A percentile compares a stretch with the other conserved stretches of the same genome.
These are phyloP conservation scores for Planococcus citri DNA, from an alignment of 1,140 invertebrate genomes.

Conservation along the genomic window DNA sequence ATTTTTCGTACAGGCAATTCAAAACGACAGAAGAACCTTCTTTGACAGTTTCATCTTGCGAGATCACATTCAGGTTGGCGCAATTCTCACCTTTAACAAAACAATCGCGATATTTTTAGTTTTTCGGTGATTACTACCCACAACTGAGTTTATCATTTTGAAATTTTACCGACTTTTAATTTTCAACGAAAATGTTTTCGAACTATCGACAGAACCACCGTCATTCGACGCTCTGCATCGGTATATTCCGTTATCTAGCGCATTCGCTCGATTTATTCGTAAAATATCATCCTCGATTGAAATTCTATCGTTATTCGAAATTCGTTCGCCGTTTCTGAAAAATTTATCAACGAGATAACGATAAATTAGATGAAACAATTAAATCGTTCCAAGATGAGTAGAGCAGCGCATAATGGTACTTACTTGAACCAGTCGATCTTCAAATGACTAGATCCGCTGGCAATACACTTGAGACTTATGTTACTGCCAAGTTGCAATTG, in stretches of 20 bases:
- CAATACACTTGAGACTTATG: constrained; percentile 55
- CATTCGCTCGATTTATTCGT: constrained; percentile 43
- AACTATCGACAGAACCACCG: constrained; percentile 45
- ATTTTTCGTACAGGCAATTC: constrained; percentile 50
- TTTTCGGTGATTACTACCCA: not conserved
- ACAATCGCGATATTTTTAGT: constrained; percentile 23
- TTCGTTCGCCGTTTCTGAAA: constrained; percentile 51
- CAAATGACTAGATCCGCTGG: constrained; percentile 58
- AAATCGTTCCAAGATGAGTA: too few species aligned
- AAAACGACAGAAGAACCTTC: constrained; percentile 41
- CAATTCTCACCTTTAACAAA: constrained; percentile 41
- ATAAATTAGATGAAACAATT: too few species aligned
- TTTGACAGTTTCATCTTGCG: constrained; percentile 42
- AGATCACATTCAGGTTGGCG: constrained; percentile 44
- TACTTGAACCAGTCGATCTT: constrained; percentile 61
- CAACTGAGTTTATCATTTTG: too few species aligned
- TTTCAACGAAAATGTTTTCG: constrained; percentile 40
- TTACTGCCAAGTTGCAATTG: constrained; percentile 38
- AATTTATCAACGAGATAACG: too few species aligned
- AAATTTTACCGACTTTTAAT: constrained; percentile 31
- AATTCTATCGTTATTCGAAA: constrained; percentile 44
- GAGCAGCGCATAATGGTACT: constrained; percentile 25
- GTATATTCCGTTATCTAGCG: constrained; percentile 57
- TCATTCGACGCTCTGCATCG: constrained; percentile 51
- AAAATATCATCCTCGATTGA: constrained; percentile 50